These are phyloP conservation scores for Rutilus rutilus DNA, from an alignment of 2,113 vertebrate species.

Conservation along the genomic window DNA sequence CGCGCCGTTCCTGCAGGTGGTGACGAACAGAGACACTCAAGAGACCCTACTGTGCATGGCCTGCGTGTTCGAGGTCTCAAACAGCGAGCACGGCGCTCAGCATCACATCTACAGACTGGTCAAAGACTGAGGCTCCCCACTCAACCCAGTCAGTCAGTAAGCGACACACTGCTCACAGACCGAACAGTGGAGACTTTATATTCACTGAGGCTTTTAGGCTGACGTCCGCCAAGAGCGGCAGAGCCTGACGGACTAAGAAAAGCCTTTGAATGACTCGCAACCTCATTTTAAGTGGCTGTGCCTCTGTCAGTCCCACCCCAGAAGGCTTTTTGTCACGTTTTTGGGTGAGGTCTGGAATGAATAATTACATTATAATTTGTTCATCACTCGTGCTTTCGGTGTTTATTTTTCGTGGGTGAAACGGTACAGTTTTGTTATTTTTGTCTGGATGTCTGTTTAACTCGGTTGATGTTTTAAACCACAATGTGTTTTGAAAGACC, in stretches of 20 bases:
- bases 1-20: conserved; percentile 79
- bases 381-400: conserved; percentile 39
- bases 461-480: conserved; percentile 60
- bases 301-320: conserved; percentile 72
- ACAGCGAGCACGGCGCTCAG: conserved; percentile 97
- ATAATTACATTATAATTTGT: conserved; percentile 46
- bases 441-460: conserved; percentile 51
- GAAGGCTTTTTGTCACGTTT: conserved; percentile 80
- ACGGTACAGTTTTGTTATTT: conserved; percentile 84
- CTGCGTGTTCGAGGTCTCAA: conserved; percentile 98
- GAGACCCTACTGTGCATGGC: conserved; percentile 92
- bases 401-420: conserved; percentile 76
- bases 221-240: background rate
- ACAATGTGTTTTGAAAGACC: conserved; percentile 35
- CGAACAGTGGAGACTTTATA: conserved; percentile 28
- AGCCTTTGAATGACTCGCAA: conserved; percentile 75
- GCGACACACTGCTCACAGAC: conserved; percentile 40
- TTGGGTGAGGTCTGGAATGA: conserved; percentile 75
- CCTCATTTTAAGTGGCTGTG: conserved; percentile 82
- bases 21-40: conserved; percentile 94
- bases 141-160: conserved; percentile 38
- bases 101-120: conserved; percentile 98
- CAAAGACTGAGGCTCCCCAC: conserved; percentile 85
- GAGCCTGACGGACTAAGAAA: conserved; percentile 19
- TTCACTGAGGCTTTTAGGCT: background rate